Conservation (phyloP, 2,113 vertebrate genomes). For the Salvelinus fontinalis region DNA sequence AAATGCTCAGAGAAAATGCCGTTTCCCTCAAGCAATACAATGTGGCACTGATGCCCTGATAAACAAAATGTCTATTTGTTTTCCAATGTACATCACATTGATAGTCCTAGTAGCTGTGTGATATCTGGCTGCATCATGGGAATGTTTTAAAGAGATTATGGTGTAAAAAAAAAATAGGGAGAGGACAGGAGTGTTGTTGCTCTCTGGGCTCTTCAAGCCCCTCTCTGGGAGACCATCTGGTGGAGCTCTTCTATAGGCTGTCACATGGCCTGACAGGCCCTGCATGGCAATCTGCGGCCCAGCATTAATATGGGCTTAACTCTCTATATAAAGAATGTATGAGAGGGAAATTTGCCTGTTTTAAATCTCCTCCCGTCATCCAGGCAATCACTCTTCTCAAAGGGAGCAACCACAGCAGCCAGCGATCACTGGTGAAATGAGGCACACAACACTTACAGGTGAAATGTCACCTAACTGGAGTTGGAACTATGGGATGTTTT, state of each 20-base stretch:
- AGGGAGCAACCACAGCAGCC: slow-evolving; percentile 4
- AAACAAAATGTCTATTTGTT: not conserved
- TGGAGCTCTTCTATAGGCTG: slow-evolving; percentile 49
- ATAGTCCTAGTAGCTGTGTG: not conserved
- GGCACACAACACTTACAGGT: not conserved
- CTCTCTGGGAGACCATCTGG: slow-evolving; percentile 67
- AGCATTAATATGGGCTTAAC: slow-evolving; percentile 38
- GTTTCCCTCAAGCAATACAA: not conserved
- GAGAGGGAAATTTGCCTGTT: slow-evolving; percentile 6
- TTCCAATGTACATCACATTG: not conserved
- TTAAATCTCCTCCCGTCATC: slow-evolving; percentile 28
- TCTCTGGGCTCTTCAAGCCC: slow-evolving; percentile 47
- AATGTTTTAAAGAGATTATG: slow-evolving; percentile 59
- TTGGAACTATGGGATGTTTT: not conserved
- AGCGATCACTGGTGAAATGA: not conserved
- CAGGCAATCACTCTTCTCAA: slow-evolving; percentile 21
- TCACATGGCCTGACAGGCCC: slow-evolving; percentile 46
- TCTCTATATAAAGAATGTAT: slow-evolving; percentile 24
- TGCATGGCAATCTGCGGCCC: slow-evolving; percentile 46
- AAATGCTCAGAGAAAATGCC: not conserved
- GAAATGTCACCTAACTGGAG: not conserved
- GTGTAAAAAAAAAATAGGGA: slow-evolving; percentile 36
- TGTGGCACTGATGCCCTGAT: not conserved
- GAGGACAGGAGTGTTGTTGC: slow-evolving; percentile 41
- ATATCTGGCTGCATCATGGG: slow-evolving; percentile 3